phyloP scores from a whole-genome alignment of 2,888 invertebrate genomes.

The Cephus rjabovi region DNA sequence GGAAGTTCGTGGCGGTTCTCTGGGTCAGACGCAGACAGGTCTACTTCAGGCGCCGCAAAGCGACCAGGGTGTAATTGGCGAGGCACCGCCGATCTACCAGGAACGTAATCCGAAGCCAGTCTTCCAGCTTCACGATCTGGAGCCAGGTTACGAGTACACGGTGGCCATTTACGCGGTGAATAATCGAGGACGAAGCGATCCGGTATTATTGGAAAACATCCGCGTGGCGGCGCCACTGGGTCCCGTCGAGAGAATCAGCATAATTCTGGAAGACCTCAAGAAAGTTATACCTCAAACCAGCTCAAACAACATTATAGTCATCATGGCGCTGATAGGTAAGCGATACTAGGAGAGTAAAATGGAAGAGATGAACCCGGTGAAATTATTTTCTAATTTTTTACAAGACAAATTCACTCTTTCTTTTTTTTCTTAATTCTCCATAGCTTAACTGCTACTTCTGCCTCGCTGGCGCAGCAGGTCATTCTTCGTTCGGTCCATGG shows the following conservation, averaged over 20 bases:
- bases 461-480: too few relatives aligned
- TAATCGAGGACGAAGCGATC: conserved; percentile 80
- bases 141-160: conserved; percentile 83
- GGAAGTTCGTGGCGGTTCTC: conserved; percentile 71
- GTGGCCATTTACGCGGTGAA: conserved; percentile 86
- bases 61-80: conserved; percentile 40
- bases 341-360: conserved; percentile 4
- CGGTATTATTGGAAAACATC: conserved; percentile 78
- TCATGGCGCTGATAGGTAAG: conserved; percentile 59
- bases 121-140: conserved; percentile 79
- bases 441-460: too few relatives aligned
- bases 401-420: too few relatives aligned
- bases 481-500: too few relatives aligned
- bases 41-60: conserved; percentile 59
- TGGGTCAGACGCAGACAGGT: conserved; percentile 47
- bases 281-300: conserved; percentile 49
- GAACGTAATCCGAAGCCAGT: conserved; percentile 69
- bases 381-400: too few relatives aligned
- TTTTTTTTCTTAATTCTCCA: too few relatives aligned
- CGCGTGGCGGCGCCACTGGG: conserved; percentile 58
- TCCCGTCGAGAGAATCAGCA: conserved; percentile 45
- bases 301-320: conserved; percentile 53
- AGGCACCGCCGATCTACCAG: conserved; percentile 54
- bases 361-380: too few relatives aligned
- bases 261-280: conserved; percentile 54